These are phyloP conservation scores for Drosophila varians DNA, from an alignment of 1,140 invertebrate genomes.

Conservation along the genomic window DNA sequence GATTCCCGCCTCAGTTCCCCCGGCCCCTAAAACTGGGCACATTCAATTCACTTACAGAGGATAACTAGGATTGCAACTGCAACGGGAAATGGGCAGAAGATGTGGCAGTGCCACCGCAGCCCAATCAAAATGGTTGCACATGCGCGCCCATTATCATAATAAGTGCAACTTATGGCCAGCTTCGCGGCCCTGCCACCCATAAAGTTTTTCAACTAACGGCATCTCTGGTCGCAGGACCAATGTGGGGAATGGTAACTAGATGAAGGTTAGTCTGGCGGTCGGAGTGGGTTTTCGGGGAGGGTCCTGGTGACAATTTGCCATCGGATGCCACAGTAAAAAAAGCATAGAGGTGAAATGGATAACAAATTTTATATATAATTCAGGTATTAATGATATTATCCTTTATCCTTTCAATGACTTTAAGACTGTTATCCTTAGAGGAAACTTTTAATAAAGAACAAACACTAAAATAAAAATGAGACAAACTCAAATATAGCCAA, in stretches of 20 bases:
- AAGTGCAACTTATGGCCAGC: conserved; percentile 58
- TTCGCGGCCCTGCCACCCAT: conserved; percentile 40
- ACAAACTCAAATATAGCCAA: background rate
- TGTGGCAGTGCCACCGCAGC: conserved; percentile 13
- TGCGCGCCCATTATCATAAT: conserved; percentile 70
- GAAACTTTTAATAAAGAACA: background rate
- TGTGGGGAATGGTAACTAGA: background rate
- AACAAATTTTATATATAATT: too few species aligned
- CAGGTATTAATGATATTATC: too few species aligned
- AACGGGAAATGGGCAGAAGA: conserved; percentile 1
- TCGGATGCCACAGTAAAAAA: background rate
- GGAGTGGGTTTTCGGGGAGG: background rate
- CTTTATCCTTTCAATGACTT: too few species aligned
- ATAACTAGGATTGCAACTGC: conserved; percentile 28
- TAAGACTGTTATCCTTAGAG: too few species aligned
- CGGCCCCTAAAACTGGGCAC: conserved; percentile 35
- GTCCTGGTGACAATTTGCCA: conserved; percentile 12
- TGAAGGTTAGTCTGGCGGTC: background rate
- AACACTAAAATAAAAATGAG: background rate
- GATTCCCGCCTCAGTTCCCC: background rate
- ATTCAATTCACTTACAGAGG: conserved; percentile 67
- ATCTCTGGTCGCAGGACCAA: conserved; percentile 19
- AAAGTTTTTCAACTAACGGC: conserved; percentile 48
- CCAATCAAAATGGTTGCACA: conserved; percentile 64
- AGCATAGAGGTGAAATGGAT: background rate